Evolutionary conservation across 2,888 invertebrate species (phyloP).

Genomic region (Incurvaria masculella): DNA sequence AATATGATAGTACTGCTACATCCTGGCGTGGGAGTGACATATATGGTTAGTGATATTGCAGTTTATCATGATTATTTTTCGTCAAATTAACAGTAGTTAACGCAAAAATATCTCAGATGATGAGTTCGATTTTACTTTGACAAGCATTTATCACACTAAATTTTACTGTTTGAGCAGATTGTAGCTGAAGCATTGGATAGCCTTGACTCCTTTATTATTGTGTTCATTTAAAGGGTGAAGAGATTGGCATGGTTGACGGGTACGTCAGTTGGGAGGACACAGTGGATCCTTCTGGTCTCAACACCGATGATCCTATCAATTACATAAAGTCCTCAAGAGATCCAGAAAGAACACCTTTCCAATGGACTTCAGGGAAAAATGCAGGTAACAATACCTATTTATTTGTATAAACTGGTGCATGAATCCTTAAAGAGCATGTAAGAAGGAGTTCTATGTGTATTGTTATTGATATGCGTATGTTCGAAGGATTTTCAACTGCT

Average conservation of each 20-base stretch:
- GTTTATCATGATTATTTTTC: too few species aligned
- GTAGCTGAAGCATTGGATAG: neutral
- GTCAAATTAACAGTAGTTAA: conserved; percentile 32
- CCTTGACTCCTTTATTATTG: neutral
- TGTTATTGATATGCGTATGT: conserved; percentile 8
- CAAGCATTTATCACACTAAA: too few species aligned
- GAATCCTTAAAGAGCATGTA: conserved; percentile 5
- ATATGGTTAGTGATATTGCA: conserved; percentile 46
- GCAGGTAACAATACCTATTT: conserved; percentile 46
- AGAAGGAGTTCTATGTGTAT: conserved; percentile 7
- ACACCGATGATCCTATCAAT: conserved; percentile 47
- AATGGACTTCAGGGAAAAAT: conserved; percentile 62
- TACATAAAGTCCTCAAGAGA: conserved; percentile 63
- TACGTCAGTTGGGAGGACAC: conserved; percentile 32
- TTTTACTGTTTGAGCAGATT: neutral
- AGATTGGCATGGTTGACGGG: conserved; percentile 55
- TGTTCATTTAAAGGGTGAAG: too few species aligned
- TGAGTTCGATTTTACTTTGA: too few species aligned
- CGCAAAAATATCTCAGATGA: conserved; percentile 25
- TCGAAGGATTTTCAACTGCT: conserved; percentile 56
- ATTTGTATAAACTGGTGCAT: conserved; percentile 5
- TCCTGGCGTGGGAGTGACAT: conserved; percentile 73
- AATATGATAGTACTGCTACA: conserved; percentile 70
- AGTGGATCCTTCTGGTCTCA: conserved; percentile 33
- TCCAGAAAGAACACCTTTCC: conserved; percentile 77